Conservation (phyloP, 2,797 vertebrate species). For the Anas flavirostris region DNA sequence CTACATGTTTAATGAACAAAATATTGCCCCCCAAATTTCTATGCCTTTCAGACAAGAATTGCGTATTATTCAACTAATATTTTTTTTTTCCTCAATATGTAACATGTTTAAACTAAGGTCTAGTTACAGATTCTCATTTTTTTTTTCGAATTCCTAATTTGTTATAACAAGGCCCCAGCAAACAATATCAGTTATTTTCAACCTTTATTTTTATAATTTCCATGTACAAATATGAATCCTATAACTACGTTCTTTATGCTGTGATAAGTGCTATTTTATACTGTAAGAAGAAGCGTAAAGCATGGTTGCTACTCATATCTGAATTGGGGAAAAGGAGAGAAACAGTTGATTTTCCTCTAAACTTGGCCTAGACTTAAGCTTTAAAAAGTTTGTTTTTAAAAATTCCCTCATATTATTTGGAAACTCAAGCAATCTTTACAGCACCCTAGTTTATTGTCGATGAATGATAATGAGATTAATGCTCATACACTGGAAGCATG, state of each 20-base stretch:
- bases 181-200: slow-evolving; percentile 1
- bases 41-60: neutral
- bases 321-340: neutral
- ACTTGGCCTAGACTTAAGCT: neutral
- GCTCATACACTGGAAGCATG: neutral
- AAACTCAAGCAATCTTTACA: neutral
- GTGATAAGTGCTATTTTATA: neutral
- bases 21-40: neutral
- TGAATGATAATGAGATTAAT: neutral
- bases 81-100: neutral
- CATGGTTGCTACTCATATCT: neutral
- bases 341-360: neutral
- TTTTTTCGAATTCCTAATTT: neutral
- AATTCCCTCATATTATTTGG: neutral
- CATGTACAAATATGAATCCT: slow-evolving; percentile 19
- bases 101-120: neutral
- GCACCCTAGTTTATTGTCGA: neutral
- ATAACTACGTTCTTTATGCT: slow-evolving; percentile 10
- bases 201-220: neutral
- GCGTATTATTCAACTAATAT: neutral
- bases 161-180: neutral
- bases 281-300: neutral
- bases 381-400: neutral
- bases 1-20: neutral
- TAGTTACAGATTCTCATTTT: neutral